These are phyloP conservation scores for Campoletis sonorensis DNA, from an alignment of 1,140 invertebrate species.

Conservation along the genomic window DNA sequence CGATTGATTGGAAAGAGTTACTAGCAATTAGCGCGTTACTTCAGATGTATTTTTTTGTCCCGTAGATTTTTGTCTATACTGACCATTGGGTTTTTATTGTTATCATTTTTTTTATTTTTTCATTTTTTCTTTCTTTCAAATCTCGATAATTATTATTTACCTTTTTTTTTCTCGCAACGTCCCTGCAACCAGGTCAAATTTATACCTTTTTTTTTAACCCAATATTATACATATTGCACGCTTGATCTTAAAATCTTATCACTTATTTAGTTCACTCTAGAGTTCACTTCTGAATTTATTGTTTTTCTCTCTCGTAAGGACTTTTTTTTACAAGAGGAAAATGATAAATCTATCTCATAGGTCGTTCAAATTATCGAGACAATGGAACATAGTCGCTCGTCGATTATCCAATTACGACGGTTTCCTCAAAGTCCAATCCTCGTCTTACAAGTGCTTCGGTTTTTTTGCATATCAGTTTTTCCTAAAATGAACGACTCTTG, in stretches of 20 bases:
- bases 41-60: conserved; percentile 7
- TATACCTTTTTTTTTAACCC: conserved; percentile 22
- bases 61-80: conserved; percentile 9
- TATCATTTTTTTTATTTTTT: conserved; percentile 32
- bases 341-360: conserved; percentile 21
- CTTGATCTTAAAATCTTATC: conserved; percentile 25
- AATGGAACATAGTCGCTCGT: conserved; percentile 1
- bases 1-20: conserved; percentile 68
- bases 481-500: not conserved
- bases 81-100: not conserved
- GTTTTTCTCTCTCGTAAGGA: not conserved
- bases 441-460: no score
- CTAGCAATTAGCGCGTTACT: conserved; percentile 52
- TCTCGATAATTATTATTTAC: not conserved
- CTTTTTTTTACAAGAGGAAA: not conserved
- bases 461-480: not conserved
- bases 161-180: not conserved
- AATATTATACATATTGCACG: conserved; percentile 28
- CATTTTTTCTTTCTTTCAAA: conserved; percentile 33
- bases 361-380: conserved; percentile 8
- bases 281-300: not conserved
- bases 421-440: not conserved
- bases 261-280: not conserved
- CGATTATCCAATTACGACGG: not conserved
- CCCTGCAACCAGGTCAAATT: conserved; percentile 14